Percentiles rank a stretch among this genome's conserved stretches.
These are phyloP conservation scores for Paramuricea clavata DNA, from an alignment of 92 coral and sea anemone genomes.

Conservation along the genomic window DNA sequence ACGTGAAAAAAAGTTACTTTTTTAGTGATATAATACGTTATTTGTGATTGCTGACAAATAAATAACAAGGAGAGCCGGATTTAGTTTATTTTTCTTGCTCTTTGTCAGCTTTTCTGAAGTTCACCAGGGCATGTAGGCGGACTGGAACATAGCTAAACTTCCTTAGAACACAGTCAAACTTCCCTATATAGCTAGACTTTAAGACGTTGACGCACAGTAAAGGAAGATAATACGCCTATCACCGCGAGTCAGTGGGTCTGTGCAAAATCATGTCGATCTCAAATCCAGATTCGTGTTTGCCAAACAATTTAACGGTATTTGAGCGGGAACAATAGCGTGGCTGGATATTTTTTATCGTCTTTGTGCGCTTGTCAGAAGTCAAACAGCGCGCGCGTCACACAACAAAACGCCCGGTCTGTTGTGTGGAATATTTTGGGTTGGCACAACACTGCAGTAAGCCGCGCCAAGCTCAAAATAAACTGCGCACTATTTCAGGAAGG, in stretches of 20 bases:
- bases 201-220: neutral
- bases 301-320: constrained; percentile 52
- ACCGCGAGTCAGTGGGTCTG: neutral
- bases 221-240: neutral
- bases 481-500: constrained; percentile 7
- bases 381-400: neutral
- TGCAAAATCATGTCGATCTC: neutral
- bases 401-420: neutral
- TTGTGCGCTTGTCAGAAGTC: constrained; percentile 22
- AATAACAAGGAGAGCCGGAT: too few relatives aligned
- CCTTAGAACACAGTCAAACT: too few relatives aligned
- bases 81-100: too few relatives aligned
- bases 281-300: neutral
- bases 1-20: too few relatives aligned
- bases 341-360: constrained; percentile 35
- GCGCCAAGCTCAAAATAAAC: constrained; percentile 15
- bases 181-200: constrained; percentile 1
- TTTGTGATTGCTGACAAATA: neutral
- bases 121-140: too few relatives aligned
- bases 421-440: neutral
- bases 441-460: neutral
- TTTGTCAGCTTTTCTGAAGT: too few relatives aligned
- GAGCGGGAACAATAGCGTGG: constrained; percentile 14
- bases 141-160: too few relatives aligned
- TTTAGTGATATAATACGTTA: too few relatives aligned